A percentile compares a stretch with the other conserved stretches of the same genome.
Evolutionary conservation across 2,113 vertebrate genomes (phyloP).

Genomic region (Shinisaurus crocodilurus): DNA sequence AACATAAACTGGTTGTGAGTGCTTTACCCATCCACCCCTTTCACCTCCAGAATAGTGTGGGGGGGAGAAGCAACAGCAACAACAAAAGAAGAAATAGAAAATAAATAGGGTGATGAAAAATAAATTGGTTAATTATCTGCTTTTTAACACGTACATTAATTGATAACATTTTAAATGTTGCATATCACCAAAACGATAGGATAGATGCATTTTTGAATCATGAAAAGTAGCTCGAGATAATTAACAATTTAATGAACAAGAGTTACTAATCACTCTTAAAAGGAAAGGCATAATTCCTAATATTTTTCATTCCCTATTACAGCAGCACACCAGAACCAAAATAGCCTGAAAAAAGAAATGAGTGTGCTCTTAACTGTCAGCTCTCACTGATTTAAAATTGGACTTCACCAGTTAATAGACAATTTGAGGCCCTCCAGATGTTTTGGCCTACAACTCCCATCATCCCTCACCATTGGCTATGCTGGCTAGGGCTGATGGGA

Average conservation of each 20-base stretch:
- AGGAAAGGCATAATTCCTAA: neutral
- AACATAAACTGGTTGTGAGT: neutral
- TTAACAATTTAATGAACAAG: neutral
- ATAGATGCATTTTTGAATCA: neutral
- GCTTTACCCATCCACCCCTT: neutral
- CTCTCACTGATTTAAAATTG: neutral
- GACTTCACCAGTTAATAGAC: neutral
- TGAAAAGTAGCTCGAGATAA: neutral
- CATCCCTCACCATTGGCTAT: no score
- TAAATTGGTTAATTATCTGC: neutral
- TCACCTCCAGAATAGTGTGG: neutral
- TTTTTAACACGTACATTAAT: neutral
- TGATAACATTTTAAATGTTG: neutral
- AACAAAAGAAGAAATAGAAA: neutral
- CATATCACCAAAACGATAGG: neutral
- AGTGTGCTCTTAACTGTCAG: neutral
- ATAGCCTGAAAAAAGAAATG: neutral
- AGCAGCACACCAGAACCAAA: neutral
- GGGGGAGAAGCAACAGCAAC: neutral
- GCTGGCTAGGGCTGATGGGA: no score
- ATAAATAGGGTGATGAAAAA: neutral
- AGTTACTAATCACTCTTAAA: neutral
- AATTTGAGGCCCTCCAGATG: no score
- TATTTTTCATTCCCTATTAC: neutral
- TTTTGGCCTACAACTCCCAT: no score